These are phyloP conservation scores for Clarias fuscus DNA, from an alignment of 2,797 vertebrate genomes.

Conservation along the genomic window DNA sequence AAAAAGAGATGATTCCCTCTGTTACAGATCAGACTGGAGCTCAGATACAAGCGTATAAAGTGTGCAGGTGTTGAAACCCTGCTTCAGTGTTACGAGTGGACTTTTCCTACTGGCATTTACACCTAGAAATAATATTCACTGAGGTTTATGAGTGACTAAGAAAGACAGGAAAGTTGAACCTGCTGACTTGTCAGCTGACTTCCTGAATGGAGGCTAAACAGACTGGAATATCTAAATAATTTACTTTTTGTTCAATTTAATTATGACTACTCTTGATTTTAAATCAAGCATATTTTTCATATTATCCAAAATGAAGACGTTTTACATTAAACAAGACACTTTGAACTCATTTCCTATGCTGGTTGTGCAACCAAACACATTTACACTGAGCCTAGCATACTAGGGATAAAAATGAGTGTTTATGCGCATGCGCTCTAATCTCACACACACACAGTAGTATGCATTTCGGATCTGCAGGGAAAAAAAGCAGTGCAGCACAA, in stretches of 20 bases:
- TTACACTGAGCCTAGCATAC: neutral
- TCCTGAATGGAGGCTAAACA: conserved; percentile 8
- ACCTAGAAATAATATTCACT: conserved; percentile 8
- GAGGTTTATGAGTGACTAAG: conserved; percentile 13
- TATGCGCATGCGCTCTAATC: neutral
- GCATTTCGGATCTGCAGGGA: neutral
- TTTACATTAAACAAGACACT: neutral
- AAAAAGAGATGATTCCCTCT: neutral
- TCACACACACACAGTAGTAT: neutral
- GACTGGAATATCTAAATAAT: neutral
- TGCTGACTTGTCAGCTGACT: conserved; percentile 55
- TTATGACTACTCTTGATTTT: neutral
- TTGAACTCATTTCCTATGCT: neutral
- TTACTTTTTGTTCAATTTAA: no score
- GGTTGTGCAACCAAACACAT: neutral
- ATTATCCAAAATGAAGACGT: neutral
- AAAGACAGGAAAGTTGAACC: conserved; percentile 41
- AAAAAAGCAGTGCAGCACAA: neutral
- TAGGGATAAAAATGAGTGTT: neutral
- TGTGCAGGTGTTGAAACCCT: neutral
- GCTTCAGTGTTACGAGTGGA: neutral
- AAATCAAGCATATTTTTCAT: neutral
- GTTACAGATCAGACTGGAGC: neutral
- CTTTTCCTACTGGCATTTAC: neutral
- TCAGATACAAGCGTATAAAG: neutral